phyloP scores from a whole-genome alignment of 2,797 vertebrate species.

The Manis javanica region DNA sequence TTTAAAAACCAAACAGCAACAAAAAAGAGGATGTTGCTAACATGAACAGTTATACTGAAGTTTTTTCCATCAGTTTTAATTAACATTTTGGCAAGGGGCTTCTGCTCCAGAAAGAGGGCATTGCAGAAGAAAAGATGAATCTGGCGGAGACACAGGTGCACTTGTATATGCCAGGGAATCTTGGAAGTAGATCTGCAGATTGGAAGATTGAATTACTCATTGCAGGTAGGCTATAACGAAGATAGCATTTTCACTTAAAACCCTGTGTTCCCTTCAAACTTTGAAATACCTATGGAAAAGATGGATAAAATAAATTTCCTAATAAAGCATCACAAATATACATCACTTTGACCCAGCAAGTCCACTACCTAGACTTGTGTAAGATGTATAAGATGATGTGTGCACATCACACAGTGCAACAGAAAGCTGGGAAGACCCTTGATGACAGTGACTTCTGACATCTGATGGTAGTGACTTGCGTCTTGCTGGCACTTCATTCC shows the following conservation, averaged over 20 bases:
- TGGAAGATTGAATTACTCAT: rapidly evolving
- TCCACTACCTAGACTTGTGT: too few species aligned
- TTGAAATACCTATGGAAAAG: background rate
- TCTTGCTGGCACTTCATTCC: background rate
- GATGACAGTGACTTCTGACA: too few species aligned
- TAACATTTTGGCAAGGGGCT: background rate
- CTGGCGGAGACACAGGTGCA: too few species aligned
- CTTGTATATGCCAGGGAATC: background rate
- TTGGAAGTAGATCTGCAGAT: background rate
- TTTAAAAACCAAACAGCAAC: background rate
- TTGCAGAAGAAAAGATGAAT: background rate
- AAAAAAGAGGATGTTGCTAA: background rate
- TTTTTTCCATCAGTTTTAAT: background rate
- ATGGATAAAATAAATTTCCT: background rate
- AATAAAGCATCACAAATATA: background rate
- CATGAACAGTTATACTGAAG: background rate
- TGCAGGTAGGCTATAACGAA: too few species aligned
- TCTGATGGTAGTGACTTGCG: too few species aligned
- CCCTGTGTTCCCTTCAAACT: background rate
- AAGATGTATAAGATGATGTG: too few species aligned
- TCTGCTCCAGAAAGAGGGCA: background rate
- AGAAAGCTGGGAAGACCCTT: too few species aligned
- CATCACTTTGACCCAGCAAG: too few species aligned
- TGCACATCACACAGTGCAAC: too few species aligned
- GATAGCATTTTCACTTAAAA: background rate